phyloP scores from a whole-genome alignment of 2,888 invertebrate genomes.

The Galerucella pusilla region DNA sequence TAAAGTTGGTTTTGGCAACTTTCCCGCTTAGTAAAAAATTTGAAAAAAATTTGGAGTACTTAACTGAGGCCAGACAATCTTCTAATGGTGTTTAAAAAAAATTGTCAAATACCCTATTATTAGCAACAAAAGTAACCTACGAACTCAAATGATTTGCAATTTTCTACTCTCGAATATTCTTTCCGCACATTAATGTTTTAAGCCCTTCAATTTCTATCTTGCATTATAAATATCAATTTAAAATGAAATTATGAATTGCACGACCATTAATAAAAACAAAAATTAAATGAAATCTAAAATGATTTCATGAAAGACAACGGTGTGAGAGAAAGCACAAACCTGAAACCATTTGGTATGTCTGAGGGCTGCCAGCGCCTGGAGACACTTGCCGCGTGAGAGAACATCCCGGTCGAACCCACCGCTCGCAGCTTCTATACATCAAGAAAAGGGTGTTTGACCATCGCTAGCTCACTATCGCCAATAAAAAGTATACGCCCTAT shows the following conservation, averaged over 20 bases:
- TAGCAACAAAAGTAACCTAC: too few relatives aligned
- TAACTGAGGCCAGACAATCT: too few relatives aligned
- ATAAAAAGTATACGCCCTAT: constrained; percentile 32
- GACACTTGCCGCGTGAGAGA: constrained; percentile 99
- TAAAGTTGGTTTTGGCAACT: too few relatives aligned
- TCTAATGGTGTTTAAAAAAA: too few relatives aligned
- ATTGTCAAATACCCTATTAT: too few relatives aligned
- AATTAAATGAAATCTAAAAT: constrained; percentile 3
- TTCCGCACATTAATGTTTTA: neutral
- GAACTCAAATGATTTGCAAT: too few relatives aligned
- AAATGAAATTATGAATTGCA: neutral
- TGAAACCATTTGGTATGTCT: constrained; percentile 99
- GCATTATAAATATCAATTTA: neutral
- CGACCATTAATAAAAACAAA: neutral
- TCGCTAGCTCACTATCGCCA: constrained; percentile 63
- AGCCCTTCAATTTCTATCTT: neutral
- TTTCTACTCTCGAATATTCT: too few relatives aligned
- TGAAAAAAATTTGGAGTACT: too few relatives aligned
- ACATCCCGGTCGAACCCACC: constrained; percentile 87
- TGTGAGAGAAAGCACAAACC: constrained; percentile 76
- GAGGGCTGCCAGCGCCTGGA: constrained; percentile 99
- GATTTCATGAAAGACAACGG: constrained; percentile 51
- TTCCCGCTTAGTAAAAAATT: too few relatives aligned
- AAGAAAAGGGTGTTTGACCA: constrained; percentile 82
- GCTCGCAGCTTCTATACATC: constrained; percentile 72